phyloP scores from a whole-genome alignment of 1,140 invertebrate genomes.

The Drosophila parabipectinata region DNA sequence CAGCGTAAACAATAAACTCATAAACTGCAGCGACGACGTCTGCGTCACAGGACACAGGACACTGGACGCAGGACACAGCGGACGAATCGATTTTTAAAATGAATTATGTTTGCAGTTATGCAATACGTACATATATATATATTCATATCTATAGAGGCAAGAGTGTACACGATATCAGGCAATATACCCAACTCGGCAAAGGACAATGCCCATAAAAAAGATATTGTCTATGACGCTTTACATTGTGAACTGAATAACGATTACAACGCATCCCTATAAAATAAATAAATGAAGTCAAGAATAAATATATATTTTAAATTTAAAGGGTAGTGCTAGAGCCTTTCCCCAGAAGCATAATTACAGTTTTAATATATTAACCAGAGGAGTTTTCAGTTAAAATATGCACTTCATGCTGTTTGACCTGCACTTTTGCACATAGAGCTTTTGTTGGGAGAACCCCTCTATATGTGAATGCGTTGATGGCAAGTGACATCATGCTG shows the following conservation, averaged over 20 bases:
- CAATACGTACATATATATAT: conserved; percentile 47
- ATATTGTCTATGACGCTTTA: conserved; percentile 3
- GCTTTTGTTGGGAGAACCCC: conserved; percentile 44
- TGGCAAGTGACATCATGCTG: conserved; percentile 11
- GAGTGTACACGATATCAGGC: conserved; percentile 17
- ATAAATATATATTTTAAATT: no score
- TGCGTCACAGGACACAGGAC: conserved; percentile 35
- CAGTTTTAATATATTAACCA: background rate
- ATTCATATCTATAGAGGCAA: conserved; percentile 23
- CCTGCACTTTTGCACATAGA: conserved; percentile 35
- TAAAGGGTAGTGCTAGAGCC: background rate
- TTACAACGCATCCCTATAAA: background rate
- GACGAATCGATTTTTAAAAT: conserved; percentile 77
- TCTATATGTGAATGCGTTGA: conserved; percentile 12
- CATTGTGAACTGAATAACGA: background rate
- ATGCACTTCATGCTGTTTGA: conserved; percentile 45
- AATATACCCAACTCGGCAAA: conserved; percentile 6
- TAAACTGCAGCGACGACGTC: conserved; percentile 69
- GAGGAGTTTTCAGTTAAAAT: background rate
- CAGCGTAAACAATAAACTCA: conserved; percentile 79
- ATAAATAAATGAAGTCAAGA: background rate
- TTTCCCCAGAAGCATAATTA: background rate
- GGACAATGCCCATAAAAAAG: background rate
- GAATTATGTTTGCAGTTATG: conserved; percentile 73
- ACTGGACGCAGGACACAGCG: conserved; percentile 27